Evolutionary conservation across 2,797 vertebrate species (phyloP), one percentile per base, ranked within the genome.

Genomic region (Paguma larvata): DNA sequence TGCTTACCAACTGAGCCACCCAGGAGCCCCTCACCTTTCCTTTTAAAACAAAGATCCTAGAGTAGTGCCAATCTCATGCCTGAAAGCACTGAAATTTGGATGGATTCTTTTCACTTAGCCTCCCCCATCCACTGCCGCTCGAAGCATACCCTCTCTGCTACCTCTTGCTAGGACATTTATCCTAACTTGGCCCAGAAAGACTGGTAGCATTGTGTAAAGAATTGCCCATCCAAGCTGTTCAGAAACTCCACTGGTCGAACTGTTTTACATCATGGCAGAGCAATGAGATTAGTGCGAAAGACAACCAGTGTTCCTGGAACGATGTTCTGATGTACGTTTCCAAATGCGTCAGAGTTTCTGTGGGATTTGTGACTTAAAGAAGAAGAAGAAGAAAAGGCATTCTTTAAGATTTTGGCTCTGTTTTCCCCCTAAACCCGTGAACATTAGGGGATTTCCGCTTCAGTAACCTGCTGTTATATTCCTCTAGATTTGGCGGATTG

Each of bases 261-360:
- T 63, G 46, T 46, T 16, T 92, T 73, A 51, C 15, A n/a, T 82
- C 62, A 46, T 23, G 14, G 19, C 51, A 91, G 79, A 83, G 19
- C 11, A 78, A 46, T 41, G 48, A 92, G 18, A 73, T 86, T 59
- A 67, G 25, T 59, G 18, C 72, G 30, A 78, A 63, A 80, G 59
- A 44, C 21, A 73, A 48, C 19, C 77, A 15, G 23, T 51, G n/a
- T 86, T 90, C 85, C 95, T n/a, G 25, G 73, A 90, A 85, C 13
- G 10, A 9, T 41, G n/a, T 73, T 78, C 38, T 94, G 77, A 53
- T 9, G 59, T 53, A 4, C 0, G 68, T 96, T 80, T 79, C 48
- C 75, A 56, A 94, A 85, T 82, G 83, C 93, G 73, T 83, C 86
- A 84, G 89, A 30, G 30, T 59, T 75, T 90, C 89, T 38, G n/a